phyloP scores from a whole-genome alignment of 1,140 invertebrate species.

The Ridgeia piscesae region DNA sequence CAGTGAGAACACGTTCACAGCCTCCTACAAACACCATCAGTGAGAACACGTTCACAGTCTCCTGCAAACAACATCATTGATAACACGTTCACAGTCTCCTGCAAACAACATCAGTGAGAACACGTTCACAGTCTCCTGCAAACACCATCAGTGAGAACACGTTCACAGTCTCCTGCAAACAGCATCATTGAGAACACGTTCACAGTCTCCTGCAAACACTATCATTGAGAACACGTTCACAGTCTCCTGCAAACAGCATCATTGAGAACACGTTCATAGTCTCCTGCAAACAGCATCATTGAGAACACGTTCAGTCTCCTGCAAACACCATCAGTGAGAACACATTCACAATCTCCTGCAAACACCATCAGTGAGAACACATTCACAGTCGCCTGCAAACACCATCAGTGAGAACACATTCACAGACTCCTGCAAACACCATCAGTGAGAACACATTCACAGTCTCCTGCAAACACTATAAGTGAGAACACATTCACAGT shows the following conservation, averaged over 20 bases:
- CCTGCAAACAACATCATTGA: slow-evolving; percentile 27
- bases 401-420: slow-evolving; percentile 19
- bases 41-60: slow-evolving; percentile 31
- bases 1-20: slow-evolving; percentile 24
- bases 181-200: slow-evolving; percentile 19
- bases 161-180: slow-evolving; percentile 36
- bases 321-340: slow-evolving; percentile 10
- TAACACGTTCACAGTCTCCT: slow-evolving; percentile 35
- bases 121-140: slow-evolving; percentile 35
- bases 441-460: slow-evolving; percentile 23
- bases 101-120: slow-evolving; percentile 11
- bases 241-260: slow-evolving; percentile 33
- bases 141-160: slow-evolving; percentile 5
- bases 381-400: slow-evolving; percentile 36
- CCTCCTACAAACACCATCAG: slow-evolving; percentile 32
- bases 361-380: slow-evolving; percentile 5
- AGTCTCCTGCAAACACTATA: slow-evolving; percentile 33
- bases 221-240: slow-evolving; percentile 22
- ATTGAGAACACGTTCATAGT: slow-evolving; percentile 14
- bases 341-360: slow-evolving; percentile 33
- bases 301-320: slow-evolving; percentile 31
- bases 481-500: slow-evolving; percentile 27
- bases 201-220: slow-evolving; percentile 34
- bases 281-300: slow-evolving; percentile 31
- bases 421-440: slow-evolving; percentile 34